phyloP scores from a whole-genome alignment of 2,113 vertebrate species.

The Oenanthe melanoleuca region DNA sequence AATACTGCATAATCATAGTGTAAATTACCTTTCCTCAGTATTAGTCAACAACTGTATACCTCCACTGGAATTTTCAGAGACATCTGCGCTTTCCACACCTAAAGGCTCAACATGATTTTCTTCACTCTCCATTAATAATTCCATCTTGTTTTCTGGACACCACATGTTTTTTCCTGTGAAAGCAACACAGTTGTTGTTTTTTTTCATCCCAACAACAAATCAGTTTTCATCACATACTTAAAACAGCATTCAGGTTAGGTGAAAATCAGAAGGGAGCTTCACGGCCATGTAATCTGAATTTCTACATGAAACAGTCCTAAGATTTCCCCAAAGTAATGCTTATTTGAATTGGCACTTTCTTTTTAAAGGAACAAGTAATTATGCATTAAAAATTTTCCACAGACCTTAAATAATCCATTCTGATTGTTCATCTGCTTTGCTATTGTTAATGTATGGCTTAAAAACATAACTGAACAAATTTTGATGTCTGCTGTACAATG shows the following conservation, averaged over 20 bases:
- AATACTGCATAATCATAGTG: neutral
- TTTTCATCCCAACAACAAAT: neutral
- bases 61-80: neutral
- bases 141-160: conserved; percentile 55
- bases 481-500: neutral
- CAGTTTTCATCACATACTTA: neutral
- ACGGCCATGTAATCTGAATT: neutral
- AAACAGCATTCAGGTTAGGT: neutral
- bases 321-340: neutral
- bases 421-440: neutral
- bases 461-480: neutral
- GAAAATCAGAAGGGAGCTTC: neutral
- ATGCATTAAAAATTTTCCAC: neutral
- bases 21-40: conserved; percentile 77
- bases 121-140: conserved; percentile 22
- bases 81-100: neutral
- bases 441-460: neutral
- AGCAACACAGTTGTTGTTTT: neutral
- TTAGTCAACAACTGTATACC: conserved; percentile 21
- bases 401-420: neutral
- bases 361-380: neutral
- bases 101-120: neutral
- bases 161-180: conserved; percentile 53
- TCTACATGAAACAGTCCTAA: neutral
- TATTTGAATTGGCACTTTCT: neutral